Base-by-base conservation (phyloP, 2,113 vertebrate genomes). In the Lynx canadensis region DNA sequence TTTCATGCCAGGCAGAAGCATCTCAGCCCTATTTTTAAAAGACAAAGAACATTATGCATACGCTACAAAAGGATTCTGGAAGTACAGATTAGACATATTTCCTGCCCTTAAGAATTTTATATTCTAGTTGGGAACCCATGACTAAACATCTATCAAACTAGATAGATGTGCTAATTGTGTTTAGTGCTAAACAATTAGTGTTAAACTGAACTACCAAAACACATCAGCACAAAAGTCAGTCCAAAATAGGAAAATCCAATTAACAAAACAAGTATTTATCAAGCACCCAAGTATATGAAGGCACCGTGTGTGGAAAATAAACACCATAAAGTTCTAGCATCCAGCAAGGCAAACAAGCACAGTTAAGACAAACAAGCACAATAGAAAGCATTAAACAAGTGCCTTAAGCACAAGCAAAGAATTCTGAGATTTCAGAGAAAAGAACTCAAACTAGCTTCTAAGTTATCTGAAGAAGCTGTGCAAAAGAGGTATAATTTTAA, bases 261-360 rank as follows among this genome's bases (percentile, higher is more conserved):
- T 85, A 89, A 85, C 19, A 84, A 52, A 91, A 97, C 78, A 97
- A 92, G 33, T 82, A 82, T 86, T 76, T 97, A 87, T 69, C 89
- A 94, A 85, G 38, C 38, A 96, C 91, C 79, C 29, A 50, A 55
- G 50, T 45, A 69, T 69, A 81, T 65, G 25, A 89, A 92, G 21
- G 48, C 9, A 76, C 18, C 76, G 21, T 81, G 52, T 80, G 6
- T 88, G 38, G 81, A 91, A 92, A 92, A 94, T 55, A 94, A 95
- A 89, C n/a, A 91, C 41, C 27, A 8, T 60, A 89, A 96, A 84
- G 29, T 63, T 83, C 55, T 11, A 73, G 63, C 45, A 89, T 66
- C 66, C 31, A 76, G 16, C 55, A 92, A 94, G 71, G 57, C 48
- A 45, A 45, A 45, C 45, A 45, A 45, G 45, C 45, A 45, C 45